phyloP scores from a whole-genome alignment of 2,888 invertebrate genomes.

The Seira ritae region DNA sequence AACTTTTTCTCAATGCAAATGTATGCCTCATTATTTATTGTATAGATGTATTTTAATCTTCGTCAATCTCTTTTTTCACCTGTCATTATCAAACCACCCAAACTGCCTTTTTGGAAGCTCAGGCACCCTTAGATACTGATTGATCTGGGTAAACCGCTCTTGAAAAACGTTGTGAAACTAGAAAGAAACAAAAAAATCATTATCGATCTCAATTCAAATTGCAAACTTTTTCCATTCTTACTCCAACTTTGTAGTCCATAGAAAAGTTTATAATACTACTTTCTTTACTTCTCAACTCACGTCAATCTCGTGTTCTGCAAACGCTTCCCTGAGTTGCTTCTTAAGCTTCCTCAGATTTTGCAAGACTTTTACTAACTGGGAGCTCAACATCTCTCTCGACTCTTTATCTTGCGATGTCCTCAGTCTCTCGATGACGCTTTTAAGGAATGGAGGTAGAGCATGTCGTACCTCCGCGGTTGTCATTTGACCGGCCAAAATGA shows the following conservation, averaged over 20 bases:
- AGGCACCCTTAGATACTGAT: conserved; percentile 59
- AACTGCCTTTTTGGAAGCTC: conserved; percentile 46
- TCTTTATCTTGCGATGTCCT: conserved; percentile 32
- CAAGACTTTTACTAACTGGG: conserved; percentile 41
- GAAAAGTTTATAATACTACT: not conserved
- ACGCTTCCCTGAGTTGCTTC: conserved; percentile 43
- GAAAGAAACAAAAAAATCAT: conserved; percentile 29
- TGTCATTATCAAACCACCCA: conserved; percentile 46
- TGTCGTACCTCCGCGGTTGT: conserved; percentile 48
- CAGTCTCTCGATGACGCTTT: conserved; percentile 49
- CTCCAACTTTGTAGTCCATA: not conserved
- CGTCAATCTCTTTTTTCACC: no score
- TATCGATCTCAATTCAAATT: no score
- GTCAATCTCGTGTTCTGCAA: conserved; percentile 57
- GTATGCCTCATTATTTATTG: no score
- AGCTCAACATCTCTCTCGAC: conserved; percentile 33
- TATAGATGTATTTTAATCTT: no score
- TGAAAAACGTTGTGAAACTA: conserved; percentile 61
- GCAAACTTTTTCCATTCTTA: not conserved
- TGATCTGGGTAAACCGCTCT: conserved; percentile 51
- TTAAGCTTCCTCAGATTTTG: conserved; percentile 44
- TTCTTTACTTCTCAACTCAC: conserved; percentile 56
- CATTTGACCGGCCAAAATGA: conserved; percentile 55
- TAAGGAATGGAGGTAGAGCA: conserved; percentile 44
- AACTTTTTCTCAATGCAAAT: no score